A percentile compares a stretch with the other conserved stretches of the same genome.
Conservation (phyloP, 2,797 vertebrate species). For the Paratrypauchen microcephalus region DNA sequence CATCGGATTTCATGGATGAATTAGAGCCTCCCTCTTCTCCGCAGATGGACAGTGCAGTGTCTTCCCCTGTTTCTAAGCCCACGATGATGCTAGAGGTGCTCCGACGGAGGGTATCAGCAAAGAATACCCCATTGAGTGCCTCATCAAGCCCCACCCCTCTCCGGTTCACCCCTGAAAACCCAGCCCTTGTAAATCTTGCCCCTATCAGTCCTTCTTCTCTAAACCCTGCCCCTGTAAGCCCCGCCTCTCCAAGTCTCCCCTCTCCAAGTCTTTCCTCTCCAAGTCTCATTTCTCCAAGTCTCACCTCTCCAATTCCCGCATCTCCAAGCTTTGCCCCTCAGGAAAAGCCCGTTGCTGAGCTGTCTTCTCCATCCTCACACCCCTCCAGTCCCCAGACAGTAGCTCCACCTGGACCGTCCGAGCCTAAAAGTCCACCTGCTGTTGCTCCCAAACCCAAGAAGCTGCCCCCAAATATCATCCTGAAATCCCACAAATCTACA, state of each 20-base stretch:
- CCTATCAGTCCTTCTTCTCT: background rate
- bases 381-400: background rate
- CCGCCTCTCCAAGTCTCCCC: background rate
- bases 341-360: slow-evolving; percentile 22
- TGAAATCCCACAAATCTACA: slow-evolving; percentile 76
- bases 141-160: background rate
- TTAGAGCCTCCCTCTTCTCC: slow-evolving; percentile 21
- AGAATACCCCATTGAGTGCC: background rate
- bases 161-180: background rate
- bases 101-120: slow-evolving; percentile 44
- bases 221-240: background rate
- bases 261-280: background rate
- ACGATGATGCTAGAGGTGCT: slow-evolving; percentile 49
- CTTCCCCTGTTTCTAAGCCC: slow-evolving; percentile 14
- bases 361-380: slow-evolving; percentile 2
- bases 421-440: slow-evolving; percentile 76
- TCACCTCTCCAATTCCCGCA: background rate
- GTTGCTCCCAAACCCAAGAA: slow-evolving; percentile 88
- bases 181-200: background rate
- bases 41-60: slow-evolving; percentile 2
- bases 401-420: slow-evolving; percentile 38
- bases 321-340: slow-evolving; percentile 8
- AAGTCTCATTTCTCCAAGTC: background rate
- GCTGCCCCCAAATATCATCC: slow-evolving; percentile 87
- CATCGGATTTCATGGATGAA: slow-evolving; percentile 79